Evolutionary conservation across 2,797 vertebrate genomes (phyloP).

Genomic region (Allobates femoralis): DNA sequence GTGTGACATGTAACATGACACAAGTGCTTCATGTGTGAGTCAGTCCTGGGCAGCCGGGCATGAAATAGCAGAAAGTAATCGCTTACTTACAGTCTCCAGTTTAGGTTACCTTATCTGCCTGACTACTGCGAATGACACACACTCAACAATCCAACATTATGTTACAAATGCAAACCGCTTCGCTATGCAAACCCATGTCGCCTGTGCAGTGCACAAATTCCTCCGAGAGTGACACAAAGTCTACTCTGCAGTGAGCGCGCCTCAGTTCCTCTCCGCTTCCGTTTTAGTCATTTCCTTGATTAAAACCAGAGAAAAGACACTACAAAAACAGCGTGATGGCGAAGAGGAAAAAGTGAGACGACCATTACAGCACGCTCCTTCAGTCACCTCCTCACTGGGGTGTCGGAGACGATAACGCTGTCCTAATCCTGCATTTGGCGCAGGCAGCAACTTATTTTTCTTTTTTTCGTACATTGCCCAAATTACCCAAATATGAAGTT

Average conservation of each 20-base stretch:
- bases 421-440: constrained; percentile 67
- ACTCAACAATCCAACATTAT: constrained; percentile 41
- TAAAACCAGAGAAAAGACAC: constrained; percentile 65
- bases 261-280: constrained; percentile 73
- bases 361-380: constrained; percentile 66
- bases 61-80: constrained; percentile 44
- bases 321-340: background rate
- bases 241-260: constrained; percentile 68
- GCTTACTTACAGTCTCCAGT: background rate
- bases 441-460: constrained; percentile 67
- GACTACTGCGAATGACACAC: constrained; percentile 43
- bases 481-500: constrained; percentile 67
- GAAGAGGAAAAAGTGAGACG: constrained; percentile 64
- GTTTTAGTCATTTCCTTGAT: constrained; percentile 76
- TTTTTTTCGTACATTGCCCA: constrained; percentile 61
- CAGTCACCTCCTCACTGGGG: constrained; percentile 72
- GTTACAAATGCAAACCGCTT: constrained; percentile 24
- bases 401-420: constrained; percentile 64
- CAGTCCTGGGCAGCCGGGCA: constrained; percentile 35
- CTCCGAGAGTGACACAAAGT: constrained; percentile 63
- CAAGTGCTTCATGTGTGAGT: constrained; percentile 21
- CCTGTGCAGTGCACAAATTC: constrained; percentile 59
- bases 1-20: background rate
- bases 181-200: constrained; percentile 32
- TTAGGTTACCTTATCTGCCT: constrained; percentile 51